These are phyloP conservation scores for Tenthredo scrophulariae DNA, from an alignment of 2,888 invertebrate species.

Conservation along the genomic window DNA sequence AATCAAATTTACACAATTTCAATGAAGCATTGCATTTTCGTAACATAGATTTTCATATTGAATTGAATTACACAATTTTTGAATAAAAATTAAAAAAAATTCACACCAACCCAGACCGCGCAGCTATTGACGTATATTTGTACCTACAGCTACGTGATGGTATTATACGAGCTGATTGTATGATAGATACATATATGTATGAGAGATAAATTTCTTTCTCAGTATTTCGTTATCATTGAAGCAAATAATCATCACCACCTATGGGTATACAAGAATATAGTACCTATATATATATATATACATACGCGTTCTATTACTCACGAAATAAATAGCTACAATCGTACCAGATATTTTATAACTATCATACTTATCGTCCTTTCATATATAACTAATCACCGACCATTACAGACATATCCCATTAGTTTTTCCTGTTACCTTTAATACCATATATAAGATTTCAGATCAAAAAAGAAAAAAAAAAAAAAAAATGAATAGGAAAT, in stretches of 20 bases:
- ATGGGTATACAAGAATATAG: too few relatives aligned
- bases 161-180: neutral
- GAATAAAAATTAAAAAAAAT: too few relatives aligned
- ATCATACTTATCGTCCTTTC: neutral
- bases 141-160: neutral
- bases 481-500: neutral
- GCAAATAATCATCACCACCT: neutral
- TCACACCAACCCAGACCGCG: neutral
- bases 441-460: neutral
- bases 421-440: neutral
- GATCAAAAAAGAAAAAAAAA: neutral
- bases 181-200: neutral
- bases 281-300: neutral
- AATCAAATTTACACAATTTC: neutral
- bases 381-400: neutral
- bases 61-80: neutral
- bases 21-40: neutral
- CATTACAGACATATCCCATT: neutral
- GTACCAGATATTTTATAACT: slow-evolving; percentile 1
- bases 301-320: neutral
- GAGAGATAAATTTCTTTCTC: neutral
- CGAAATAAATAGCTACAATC: slow-evolving; percentile 4
- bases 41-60: neutral
- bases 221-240: slow-evolving; percentile 20
- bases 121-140: neutral